Base-by-base conservation (phyloP, 2,113 vertebrate genomes). In the Corydoras sp. region DNA sequence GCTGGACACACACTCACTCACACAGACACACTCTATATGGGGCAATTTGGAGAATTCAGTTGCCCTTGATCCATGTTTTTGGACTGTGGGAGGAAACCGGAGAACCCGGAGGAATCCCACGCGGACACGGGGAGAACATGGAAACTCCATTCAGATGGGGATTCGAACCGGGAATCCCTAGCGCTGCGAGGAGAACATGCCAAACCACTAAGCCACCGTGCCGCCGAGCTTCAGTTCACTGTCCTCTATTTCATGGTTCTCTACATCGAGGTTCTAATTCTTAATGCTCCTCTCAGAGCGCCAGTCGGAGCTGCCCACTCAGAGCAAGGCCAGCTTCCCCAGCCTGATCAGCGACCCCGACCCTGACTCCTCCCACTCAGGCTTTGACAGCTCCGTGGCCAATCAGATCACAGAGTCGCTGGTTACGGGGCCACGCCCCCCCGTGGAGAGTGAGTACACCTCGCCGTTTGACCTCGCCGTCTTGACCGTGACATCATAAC, bases 251-350 rank as follows among this genome's bases (percentile, higher is more conserved):
- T 43, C 35, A 43, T 15, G 54, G 12, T 18, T 68, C 56, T 7
- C 10, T 24, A 60, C 24, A 9, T 12, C 8, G 24, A 56, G 50
- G 14, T 54, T 0, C 11, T 68, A 9, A 53, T 62, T 13, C n/a
- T 7, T 68, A 56, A n/a, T 65, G 11, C 78, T 3, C 76, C 4
- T 76, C 62, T 9, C 78, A 99, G 97, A 99, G 81, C 95, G 96
- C 59, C 97, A 99, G 82, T 99, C 97, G 0, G 97, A 99, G 79
- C 68, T 99, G 77, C 97, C 97, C 80, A 99, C 96, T 0, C 97
- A 98, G 79, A 98, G 97, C 79, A 99, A 98, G 81, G 96, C 97
- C 69, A 94, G 96, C 76, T 97, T 99, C 78, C 97, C 97, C 66
- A 98, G 95, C 83, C 92, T 99, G 80, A 92, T 99, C 64, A 97